Base-by-base conservation (phyloP, 2,797 vertebrate species). In the Astyanax mexicanus region DNA sequence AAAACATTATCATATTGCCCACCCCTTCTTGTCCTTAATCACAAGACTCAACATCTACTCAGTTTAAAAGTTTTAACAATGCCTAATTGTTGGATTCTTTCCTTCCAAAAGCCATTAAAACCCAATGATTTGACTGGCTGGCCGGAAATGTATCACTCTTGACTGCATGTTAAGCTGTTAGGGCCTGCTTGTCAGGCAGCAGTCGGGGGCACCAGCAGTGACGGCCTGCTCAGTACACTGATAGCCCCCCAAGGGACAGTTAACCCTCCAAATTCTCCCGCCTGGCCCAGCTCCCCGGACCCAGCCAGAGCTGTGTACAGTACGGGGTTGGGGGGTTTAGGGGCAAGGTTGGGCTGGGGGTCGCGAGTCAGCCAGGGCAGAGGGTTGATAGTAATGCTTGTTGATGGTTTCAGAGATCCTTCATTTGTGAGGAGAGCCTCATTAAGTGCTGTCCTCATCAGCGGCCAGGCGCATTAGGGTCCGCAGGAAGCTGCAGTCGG, bases 361-460 rank as follows among this genome's bases (percentile, higher is more conserved):
- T 66, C 68, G 76, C 81, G 81, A 52, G 54, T 72, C 62, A 72
- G 73, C 57, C 57, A 72, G 62, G 74, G 52, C 32, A 7, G 37
- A 35, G 62, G 45, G 29, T 85, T 91, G 90, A 92, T 90, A 88
- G 86, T 93, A 91, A 92, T 93, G 91, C 88, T 86, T 87, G 88
- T 87, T 93, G 92, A 93, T 92, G 87, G 88, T 90, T 89, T 91
- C 77, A 77, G 84, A 89, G 89, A 91, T 92, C 86, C 88, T 93
- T 91, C 86, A 88, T 93, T 91, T 92, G 71, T 75, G 81, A 89
- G 90, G 89, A 92, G 88, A 91, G 87, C 87, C 90, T 93, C 91
- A 91, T 94, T 94, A 93, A 93, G 86, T 77, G 77, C 79, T 85
- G 89, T 87, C 87, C 91, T 93, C 89, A 91, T 89, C 89, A 89